Base-by-base conservation (phyloP, 2,797 vertebrate species). In the Gallirallus australis region DNA sequence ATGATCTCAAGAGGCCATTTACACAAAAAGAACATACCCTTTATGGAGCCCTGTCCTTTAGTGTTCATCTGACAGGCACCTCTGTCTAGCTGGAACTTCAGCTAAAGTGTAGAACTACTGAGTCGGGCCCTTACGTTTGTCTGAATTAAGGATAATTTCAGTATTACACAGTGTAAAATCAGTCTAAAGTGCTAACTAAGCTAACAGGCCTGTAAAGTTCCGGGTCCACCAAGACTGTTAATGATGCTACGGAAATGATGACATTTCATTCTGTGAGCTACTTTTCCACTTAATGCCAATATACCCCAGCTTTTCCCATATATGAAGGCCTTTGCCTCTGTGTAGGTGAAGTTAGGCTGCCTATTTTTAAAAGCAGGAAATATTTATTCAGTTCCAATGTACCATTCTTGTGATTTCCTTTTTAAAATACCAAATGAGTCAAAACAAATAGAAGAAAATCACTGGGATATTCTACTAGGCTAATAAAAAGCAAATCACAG, bases 391-490 rank as follows among this genome's bases (percentile, higher is more conserved):
- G 24, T 81, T 79, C 40, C 31, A 60, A 16, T 3, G 4, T 39
- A 65, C 61, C 54, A 56, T 65, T 92, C 28, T 6, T 3, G 30
- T 12, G 4, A 81, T 87, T 93, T 88, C 75, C 73, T 85, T 86
- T 87, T 35, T 93, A 77, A 94, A 94, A 83, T n/a, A 93, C 8
- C 20, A 69, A 81, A 70, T 6, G 35, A 81, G 11, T 80, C 45
- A 86, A 90, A 87, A 89, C 12, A 94, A 95, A 92, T 59, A 61
- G 8, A 48, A 70, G 40, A 83, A 84, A 83, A 82, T 37, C 48
- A 59, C n/a, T 82, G 37, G 30, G 56, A 73, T 80, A 75, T 86
- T 88, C 68, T 81, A 15, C 30, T 11, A 72, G 37, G 31, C 13
- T 89, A 92, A 76, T 82, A 90, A 91, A 92, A 94, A 89, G 9